Evolutionary conservation across 1,140 invertebrate genomes (phyloP), one percentile per base, ranked within the genome.

Genomic region (Linepithema humile): DNA sequence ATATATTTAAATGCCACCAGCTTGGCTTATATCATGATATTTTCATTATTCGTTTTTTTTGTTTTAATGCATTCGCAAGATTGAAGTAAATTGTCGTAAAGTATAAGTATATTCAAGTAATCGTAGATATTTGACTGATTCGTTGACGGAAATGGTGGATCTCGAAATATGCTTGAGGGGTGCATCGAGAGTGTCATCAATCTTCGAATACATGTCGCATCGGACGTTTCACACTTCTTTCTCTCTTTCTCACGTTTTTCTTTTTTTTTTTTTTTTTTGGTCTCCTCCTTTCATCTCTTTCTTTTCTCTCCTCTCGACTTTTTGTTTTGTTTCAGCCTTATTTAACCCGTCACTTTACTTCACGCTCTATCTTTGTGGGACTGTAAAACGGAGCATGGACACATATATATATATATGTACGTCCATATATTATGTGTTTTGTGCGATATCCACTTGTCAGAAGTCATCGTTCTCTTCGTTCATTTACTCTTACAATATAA

Each of bases 71-170:
- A 94, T 94, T 92, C 90, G 93, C 93, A 94, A 94, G 92, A 94
- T 91, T 92, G 91, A 94, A 94, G 93, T 94, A 94, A 92, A 93
- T 92, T 94, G 92, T 93, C 92, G 92, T 93, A 94, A 92, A 93
- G 91, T 94, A 93, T 94, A 93, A 94, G 90, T 94, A 93, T 93
- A 93, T 90, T 93, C 90, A 91, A 94, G 92, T 94, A 94, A 93
- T 91, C 82, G 93, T 94, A 94, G 92, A 92, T 90, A 69, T 77
- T 62, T 93, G 88, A 91, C 92, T 93, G 89, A 92, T 88, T 86
- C 78, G 59, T 93, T 91, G 87, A 91, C 84, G 86, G 84, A 65
- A 20, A 91, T 93, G 92, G 92, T 94, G 93, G 92, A 93, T 93
- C 92, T 94, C 92, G 89, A 94, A 94, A 93, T 93, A 91, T 92